A percentile compares a stretch with the other conserved stretches of the same genome.
phyloP scores from a whole-genome alignment of 35 echinoderm and acorn worm genomes.

The Holothuria glaberrima region DNA sequence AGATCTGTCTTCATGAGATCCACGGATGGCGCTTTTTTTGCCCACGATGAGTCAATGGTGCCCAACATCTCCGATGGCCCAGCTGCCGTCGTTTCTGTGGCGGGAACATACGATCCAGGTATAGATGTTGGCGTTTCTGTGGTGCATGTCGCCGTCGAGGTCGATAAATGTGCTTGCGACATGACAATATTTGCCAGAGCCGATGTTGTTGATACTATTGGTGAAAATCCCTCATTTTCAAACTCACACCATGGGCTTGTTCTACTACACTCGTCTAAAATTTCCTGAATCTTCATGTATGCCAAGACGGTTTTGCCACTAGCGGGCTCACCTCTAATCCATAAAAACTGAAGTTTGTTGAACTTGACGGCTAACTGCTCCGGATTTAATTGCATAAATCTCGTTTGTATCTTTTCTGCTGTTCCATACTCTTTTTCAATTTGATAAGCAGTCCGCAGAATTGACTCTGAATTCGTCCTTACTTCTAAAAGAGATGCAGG shows the following conservation, averaged over 20 bases:
- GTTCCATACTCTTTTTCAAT: conserved; percentile 26
- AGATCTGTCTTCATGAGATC: not conserved
- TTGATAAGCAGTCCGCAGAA: not conserved
- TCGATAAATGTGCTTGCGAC: too few relatives aligned
- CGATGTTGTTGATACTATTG: not conserved
- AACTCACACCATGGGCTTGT: not conserved
- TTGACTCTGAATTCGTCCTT: conserved; percentile 23
- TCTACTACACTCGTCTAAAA: not conserved
- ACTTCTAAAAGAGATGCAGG: conserved; percentile 29
- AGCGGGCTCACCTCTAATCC: conserved; percentile 27
- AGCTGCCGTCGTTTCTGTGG: not conserved
- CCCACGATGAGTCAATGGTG: not conserved
- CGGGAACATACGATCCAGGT: not conserved
- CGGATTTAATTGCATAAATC: conserved; percentile 1
- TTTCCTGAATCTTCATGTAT: conserved; percentile 16
- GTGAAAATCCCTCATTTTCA: not conserved
- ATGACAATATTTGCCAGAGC: not conserved
- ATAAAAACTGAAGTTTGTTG: not conserved
- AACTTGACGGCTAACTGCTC: conserved; percentile 23
- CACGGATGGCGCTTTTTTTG: not conserved
- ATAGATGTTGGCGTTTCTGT: too few relatives aligned
- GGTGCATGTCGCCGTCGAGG: too few relatives aligned
- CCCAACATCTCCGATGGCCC: too few relatives aligned
- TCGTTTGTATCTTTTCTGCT: not conserved
- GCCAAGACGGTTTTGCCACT: conserved; percentile 38